Evolutionary conservation across 2,113 vertebrate species (phyloP), one percentile per base, ranked within the genome.

Genomic region (Paralichthys olivaceus): DNA sequence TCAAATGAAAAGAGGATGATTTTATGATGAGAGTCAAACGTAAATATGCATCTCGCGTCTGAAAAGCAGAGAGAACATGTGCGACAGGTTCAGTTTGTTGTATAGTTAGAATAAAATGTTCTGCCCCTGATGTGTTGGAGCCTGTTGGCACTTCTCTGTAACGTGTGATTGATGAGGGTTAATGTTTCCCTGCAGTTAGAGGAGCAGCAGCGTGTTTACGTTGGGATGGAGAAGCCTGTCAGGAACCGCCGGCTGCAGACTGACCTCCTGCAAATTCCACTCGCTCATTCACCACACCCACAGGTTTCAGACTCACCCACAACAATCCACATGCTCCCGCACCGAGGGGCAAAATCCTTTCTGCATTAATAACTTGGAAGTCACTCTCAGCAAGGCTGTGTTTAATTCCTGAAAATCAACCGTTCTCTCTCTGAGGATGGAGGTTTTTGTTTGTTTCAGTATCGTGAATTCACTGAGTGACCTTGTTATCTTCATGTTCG

Each of bases 191-290:
- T 49, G 69, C 4, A 60, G 72, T 68, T 20, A 3, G 57, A 51
- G 65, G 64, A 75, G 76, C 62, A 63, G 61, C 23, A 11, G 22
- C 54, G 56, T 83, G 85, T 87, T 90, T 86, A 83, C 53, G 78
- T 43, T 62, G 45, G 64, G 58, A 68, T 85, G 68, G 80, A 82
- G 89, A 85, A 71, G 83, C 60, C 77, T 78, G 75, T 84, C 80
- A 67, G 74, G 71, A 56, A 58, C 68, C 17, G 7, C 23, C 9
- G 72, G 68, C 68, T 71, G 69, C 72, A 74, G 63, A 40, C 37
- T 40, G 37, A 77, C 72, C 78, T 77, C 60, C 72, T 71, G 69
- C 75, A 75, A 64, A 53, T 53, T 53, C 49, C 49, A n/a, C 49
- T 53, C 49, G 20, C 49, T 53, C 49, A 26, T 19, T 49, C 45